Conservation (phyloP, 2,888 invertebrate genomes). For the Plebejus anna region DNA sequence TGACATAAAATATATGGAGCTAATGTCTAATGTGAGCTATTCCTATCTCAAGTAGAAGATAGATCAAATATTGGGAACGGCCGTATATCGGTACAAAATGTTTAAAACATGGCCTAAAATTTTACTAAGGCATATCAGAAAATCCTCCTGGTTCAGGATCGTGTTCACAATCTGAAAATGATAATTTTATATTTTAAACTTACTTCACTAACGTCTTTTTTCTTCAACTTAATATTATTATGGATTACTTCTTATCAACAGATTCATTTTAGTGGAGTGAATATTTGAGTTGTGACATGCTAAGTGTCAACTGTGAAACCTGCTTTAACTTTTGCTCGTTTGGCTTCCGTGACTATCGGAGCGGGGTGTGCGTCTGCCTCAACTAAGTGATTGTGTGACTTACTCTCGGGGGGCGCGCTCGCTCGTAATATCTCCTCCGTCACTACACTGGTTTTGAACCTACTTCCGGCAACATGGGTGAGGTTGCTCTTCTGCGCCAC, state of each 20-base stretch:
- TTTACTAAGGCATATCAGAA: conserved; percentile 35
- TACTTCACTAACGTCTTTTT: not conserved
- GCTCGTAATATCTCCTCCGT: conserved; percentile 55
- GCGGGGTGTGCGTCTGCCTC: conserved; percentile 38
- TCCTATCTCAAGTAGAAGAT: too few relatives aligned
- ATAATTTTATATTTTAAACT: conserved; percentile 14
- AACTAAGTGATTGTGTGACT: conserved; percentile 47
- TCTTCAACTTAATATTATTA: not conserved
- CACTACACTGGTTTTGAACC: conserved; percentile 69
- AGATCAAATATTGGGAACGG: too few relatives aligned
- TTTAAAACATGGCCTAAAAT: conserved; percentile 21
- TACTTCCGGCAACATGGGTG: conserved; percentile 52
- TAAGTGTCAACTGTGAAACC: conserved; percentile 61
- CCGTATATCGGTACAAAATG: conserved; percentile 10
- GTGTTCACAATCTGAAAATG: conserved; percentile 45
- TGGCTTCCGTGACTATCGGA: conserved; percentile 63
- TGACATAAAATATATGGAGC: too few relatives aligned
- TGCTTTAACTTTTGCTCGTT: conserved; percentile 54
- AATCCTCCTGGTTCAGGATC: conserved; percentile 40
- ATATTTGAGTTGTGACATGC: conserved; percentile 1
- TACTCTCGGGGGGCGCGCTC: conserved; percentile 50
- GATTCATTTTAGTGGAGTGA: not conserved
- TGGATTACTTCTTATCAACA: not conserved
- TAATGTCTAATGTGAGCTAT: too few relatives aligned
- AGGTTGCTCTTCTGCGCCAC: conserved; percentile 59